Percentiles rank a stretch among this genome's conserved stretches.
phyloP scores from a whole-genome alignment of 2,113 vertebrate genomes.

The Heptranchias perlo region DNA sequence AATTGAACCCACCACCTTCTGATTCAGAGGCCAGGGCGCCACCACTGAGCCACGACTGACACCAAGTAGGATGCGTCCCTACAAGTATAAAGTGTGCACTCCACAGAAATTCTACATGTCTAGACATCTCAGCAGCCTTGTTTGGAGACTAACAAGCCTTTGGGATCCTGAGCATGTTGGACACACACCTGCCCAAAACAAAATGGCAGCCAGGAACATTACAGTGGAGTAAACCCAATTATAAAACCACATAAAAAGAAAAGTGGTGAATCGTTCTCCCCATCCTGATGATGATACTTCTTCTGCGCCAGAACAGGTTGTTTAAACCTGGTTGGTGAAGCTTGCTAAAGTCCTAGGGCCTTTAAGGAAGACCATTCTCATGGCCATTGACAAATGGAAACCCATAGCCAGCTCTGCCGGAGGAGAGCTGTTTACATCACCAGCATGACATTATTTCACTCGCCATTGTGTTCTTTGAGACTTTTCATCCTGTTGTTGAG shows the following conservation, averaged over 20 bases:
- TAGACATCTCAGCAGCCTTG: background rate
- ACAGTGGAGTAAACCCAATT: background rate
- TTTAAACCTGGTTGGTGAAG: background rate
- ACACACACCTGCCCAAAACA: background rate
- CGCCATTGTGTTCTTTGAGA: slow-evolving; percentile 63
- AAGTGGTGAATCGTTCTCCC: background rate
- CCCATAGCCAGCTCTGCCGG: slow-evolving; percentile 47
- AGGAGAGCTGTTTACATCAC: slow-evolving; percentile 62
- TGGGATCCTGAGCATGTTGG: too few species aligned
- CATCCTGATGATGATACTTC: background rate
- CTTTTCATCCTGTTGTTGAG: slow-evolving; percentile 56
- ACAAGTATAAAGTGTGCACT: background rate
- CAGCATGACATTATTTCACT: slow-evolving; percentile 61
- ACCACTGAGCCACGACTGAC: background rate
- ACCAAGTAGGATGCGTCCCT: background rate
- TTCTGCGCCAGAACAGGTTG: background rate
- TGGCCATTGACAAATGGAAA: slow-evolving; percentile 51
- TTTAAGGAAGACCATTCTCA: background rate
- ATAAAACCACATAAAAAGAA: background rate
- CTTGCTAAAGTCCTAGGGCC: background rate
- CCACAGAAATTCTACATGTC: background rate
- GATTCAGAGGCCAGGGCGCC: background rate
- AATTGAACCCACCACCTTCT: background rate
- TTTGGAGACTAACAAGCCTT: background rate
- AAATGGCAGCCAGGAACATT: background rate